Base-by-base conservation (phyloP, 2,113 vertebrate species). In the Upupa epops region DNA sequence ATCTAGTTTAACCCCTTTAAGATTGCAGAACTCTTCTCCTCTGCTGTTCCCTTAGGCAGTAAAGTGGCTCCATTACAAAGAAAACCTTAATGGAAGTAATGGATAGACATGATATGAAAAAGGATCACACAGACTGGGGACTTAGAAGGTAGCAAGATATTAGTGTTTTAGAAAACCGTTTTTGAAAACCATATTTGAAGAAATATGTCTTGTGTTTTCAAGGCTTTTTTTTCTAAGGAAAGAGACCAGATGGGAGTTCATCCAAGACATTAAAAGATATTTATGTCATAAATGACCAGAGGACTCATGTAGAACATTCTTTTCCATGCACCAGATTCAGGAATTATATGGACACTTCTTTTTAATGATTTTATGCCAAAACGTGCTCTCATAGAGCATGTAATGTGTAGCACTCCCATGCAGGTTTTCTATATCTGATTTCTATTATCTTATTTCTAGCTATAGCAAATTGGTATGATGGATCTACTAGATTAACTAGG, bases 241-340 rank as follows among this genome's bases (percentile, higher is more conserved):
- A 37, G 42, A 66, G 48, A 91, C 16, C 59, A 89, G 54, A 78
- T 89, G 68, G 42, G 51, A 88, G 65, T 86, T 84, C 28, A 58
- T 54, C 29, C 46, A 83, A 72, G 54, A 26, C 52, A 42, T 88
- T 83, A 77, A 81, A 86, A 71, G 25, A 34, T 89, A 86, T 81
- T 94, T 94, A 56, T 58, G 78, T 36, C 63, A 84, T 93, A 81
- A 92, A 78, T 89, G 46, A 84, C 49, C 26, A 59, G 93, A 93
- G 75, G 42, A 46, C 31, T 83, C 22, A 29, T 56, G 91, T 69
- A 90, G 60, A 70, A 24, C 55, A 37, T 88, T 83, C 11, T 93
- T 83, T 90, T 68, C 61, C 0, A 0, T 68, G 19, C 28, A 66
- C 17, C 76, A 48, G 56, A 55, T 69, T 58, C 81, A 82, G 32